Conservation (phyloP, 2,888 invertebrate species). For the Nipponacmea schrenckii region DNA sequence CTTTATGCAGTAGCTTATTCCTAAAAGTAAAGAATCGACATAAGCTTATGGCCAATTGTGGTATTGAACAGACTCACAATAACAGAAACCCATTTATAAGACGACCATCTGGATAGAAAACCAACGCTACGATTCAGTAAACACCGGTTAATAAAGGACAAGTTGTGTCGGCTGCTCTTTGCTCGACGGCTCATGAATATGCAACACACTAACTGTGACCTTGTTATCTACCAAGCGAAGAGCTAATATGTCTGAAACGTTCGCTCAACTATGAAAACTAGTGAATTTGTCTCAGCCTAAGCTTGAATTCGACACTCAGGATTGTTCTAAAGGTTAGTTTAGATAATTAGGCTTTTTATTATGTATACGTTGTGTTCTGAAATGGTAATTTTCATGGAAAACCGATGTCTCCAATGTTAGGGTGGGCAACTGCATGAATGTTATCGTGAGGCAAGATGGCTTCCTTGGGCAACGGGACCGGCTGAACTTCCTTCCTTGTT, state of each 20-base stretch:
- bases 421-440: conserved; percentile 20
- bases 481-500: background rate
- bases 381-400: background rate
- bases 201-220: background rate
- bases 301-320: too few species aligned
- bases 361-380: background rate
- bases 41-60: too few species aligned
- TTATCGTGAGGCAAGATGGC: conserved; percentile 16
- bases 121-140: too few species aligned
- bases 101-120: too few species aligned
- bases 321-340: background rate
- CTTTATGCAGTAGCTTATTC: too few species aligned
- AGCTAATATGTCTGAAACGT: background rate
- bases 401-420: background rate
- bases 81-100: too few species aligned
- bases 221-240: conserved; percentile 7
- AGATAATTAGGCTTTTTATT: background rate
- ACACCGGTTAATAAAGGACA: too few species aligned
- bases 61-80: too few species aligned
- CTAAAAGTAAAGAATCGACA: too few species aligned
- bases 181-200: conserved; percentile 3
- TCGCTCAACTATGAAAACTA: background rate
- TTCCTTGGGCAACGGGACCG: conserved; percentile 9
- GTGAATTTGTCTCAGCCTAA: background rate
- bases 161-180: too few species aligned